Evolutionary conservation across 2,888 invertebrate species (phyloP), one percentile per base, ranked within the genome.

Genomic region (Ennomos fuscantarius): DNA sequence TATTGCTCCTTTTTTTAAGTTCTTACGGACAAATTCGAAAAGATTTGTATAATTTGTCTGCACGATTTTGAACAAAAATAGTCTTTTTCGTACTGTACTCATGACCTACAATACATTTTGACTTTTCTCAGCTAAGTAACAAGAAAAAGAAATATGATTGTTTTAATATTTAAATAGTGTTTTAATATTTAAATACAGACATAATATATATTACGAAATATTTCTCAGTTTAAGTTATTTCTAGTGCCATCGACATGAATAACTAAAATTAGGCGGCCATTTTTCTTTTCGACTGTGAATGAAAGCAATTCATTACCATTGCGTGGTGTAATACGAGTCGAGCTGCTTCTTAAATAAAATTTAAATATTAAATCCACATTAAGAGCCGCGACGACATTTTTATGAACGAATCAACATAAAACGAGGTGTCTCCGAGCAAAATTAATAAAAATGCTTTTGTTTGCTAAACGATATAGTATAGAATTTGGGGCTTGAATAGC

Each of bases 321-420:
- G 8, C 46, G 40, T 8, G 44, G 15, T 2, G 31, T 36, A 33
- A 48, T 36, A 48, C 43, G 12, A 39, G 11, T 34, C n/a, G n/a
- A 37, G 15, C 36, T 10, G 53, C 53, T 54, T 46, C 53, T 44
- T 44, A 39, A 46, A 59, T 45, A 42, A 59, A 54, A 59, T 59
- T 59, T 54, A 32, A 58, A 58, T 58, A 53, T 58, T 45, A 64
- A 60, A 57, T 57, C 54, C 52, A 49, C 57, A 55, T 56, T 62
- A 62, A 49, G 55, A 50, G 35, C 9, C 3, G 39, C 62, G 65
- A 51, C 51, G 65, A 65, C 65, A 65, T 58, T 39, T 65, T 65
- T 65, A 62, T 65, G 39, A 51, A 45, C 42, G 39, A 51, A 55
- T 55, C 48, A 49, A 51, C 51, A 62, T 64, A 51, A 59, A 48